Percentiles rank a stretch among this genome's conserved stretches.
These are phyloP conservation scores for Drosophila punjabiensis DNA, from an alignment of 1,140 invertebrate genomes.

Conservation along the genomic window DNA sequence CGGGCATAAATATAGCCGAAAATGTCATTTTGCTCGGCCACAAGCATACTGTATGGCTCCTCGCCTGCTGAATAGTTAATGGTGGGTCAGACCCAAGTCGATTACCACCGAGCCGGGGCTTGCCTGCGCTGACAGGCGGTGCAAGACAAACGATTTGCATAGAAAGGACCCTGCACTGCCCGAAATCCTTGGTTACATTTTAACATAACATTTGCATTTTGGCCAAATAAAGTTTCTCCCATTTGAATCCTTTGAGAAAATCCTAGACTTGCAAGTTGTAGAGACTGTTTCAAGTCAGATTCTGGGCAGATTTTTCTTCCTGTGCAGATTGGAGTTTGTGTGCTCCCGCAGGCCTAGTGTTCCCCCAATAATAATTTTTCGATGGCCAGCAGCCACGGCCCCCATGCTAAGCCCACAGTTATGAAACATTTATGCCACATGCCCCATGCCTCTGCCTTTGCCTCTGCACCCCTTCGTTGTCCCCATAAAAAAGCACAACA, in stretches of 20 bases:
- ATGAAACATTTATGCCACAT: constrained; percentile 75
- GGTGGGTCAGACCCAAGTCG: constrained; percentile 21
- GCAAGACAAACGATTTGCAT: constrained; percentile 56
- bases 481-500: constrained; percentile 79
- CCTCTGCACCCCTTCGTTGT: constrained; percentile 32
- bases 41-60: constrained; percentile 1
- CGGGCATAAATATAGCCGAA: neutral
- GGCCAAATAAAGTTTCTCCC: neutral
- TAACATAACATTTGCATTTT: neutral
- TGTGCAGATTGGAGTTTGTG: neutral
- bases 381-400: constrained; percentile 45
- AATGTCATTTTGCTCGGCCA: neutral
- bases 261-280: neutral
- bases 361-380: constrained; percentile 59
- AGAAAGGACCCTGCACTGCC: constrained; percentile 9
- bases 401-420: constrained; percentile 49
- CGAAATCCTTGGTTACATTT: neutral
- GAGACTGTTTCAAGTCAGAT: neutral
- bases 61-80: constrained; percentile 27
- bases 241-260: neutral
- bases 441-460: neutral
- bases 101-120: constrained; percentile 25
- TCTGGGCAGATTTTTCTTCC: neutral
- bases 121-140: constrained; percentile 32
- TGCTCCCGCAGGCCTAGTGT: constrained; percentile 48